Evolutionary conservation across 1,140 invertebrate species (phyloP).

Genomic region (Conopomorpha cramerella): DNA sequence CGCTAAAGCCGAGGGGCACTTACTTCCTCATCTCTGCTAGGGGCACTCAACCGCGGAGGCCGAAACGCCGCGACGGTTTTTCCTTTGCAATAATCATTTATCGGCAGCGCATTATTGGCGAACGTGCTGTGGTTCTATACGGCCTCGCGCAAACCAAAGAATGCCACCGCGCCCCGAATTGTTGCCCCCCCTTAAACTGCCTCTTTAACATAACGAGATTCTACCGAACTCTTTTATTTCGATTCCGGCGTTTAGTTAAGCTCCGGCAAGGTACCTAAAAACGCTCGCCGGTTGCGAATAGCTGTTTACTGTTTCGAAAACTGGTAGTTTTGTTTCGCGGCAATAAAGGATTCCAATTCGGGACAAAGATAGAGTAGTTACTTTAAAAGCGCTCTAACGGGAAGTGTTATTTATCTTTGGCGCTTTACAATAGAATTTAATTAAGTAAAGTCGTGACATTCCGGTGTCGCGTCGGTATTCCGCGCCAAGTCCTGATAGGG

Average conservation of each 20-base stretch:
- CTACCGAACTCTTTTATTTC: slow-evolving; percentile 1
- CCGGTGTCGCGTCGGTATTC: slow-evolving; percentile 31
- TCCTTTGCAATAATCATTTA: slow-evolving; percentile 4
- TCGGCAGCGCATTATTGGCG: slow-evolving; percentile 3
- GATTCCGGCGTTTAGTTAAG: slow-evolving; percentile 2
- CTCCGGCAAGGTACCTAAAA: slow-evolving; percentile 1
- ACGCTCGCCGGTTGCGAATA: not conserved
- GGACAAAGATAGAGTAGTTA: not conserved
- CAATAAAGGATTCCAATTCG: not conserved
- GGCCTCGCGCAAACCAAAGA: not conserved
- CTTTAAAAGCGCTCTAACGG: slow-evolving; percentile 9
- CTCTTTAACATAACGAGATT: not conserved
- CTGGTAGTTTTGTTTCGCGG: not conserved
- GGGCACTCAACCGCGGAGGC: too few relatives aligned
- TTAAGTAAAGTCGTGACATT: slow-evolving; percentile 42
- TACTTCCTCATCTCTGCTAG: too few relatives aligned
- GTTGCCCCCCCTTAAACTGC: not conserved
- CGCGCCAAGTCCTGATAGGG: slow-evolving; percentile 18
- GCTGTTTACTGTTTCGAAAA: not conserved
- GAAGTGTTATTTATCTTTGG: slow-evolving; percentile 42
- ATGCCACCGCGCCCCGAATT: not conserved
- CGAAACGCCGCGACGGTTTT: too few relatives aligned
- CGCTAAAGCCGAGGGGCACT: too few relatives aligned
- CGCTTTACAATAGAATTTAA: slow-evolving; percentile 44
- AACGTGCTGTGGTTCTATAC: slow-evolving; percentile 2